Evolutionary conservation across 2,888 invertebrate genomes (phyloP).

Genomic region (Heliconius ismenius): DNA sequence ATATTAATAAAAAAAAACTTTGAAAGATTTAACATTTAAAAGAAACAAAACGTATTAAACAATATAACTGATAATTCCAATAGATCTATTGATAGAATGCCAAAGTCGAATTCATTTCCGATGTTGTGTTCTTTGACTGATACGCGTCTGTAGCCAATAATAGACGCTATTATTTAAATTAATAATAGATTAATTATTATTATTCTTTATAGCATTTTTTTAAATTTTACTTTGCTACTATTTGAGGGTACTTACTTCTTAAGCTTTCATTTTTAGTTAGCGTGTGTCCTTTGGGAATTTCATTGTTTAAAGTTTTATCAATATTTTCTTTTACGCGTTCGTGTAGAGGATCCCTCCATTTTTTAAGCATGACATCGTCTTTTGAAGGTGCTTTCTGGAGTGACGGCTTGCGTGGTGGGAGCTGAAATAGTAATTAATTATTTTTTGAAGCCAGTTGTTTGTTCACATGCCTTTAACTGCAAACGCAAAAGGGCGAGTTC

Average conservation of each 20-base stretch:
- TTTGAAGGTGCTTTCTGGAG: slow-evolving; percentile 75
- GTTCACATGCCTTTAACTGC: too few species aligned
- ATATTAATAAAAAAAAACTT: neutral
- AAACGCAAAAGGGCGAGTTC: too few species aligned
- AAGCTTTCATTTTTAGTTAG: slow-evolving; percentile 79
- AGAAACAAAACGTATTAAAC: neutral
- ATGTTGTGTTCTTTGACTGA: slow-evolving; percentile 49
- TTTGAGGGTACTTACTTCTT: slow-evolving; percentile 68
- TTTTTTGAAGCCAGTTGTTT: too few species aligned
- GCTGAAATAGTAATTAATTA: slow-evolving; percentile 52
- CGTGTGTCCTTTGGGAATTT: slow-evolving; percentile 77
- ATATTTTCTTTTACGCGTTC: slow-evolving; percentile 79
- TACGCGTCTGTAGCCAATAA: slow-evolving; percentile 44
- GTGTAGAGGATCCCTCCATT: slow-evolving; percentile 78
- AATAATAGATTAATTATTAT: too few species aligned
- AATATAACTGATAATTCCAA: neutral
- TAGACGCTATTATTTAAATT: slow-evolving; percentile 4
- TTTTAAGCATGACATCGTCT: slow-evolving; percentile 74
- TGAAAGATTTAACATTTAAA: too few species aligned
- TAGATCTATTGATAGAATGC: slow-evolving; percentile 33
- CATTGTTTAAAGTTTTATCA: slow-evolving; percentile 76
- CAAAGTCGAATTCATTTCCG: slow-evolving; percentile 33
- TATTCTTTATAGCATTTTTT: neutral
- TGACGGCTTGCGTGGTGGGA: slow-evolving; percentile 75
- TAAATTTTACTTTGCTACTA: neutral